A percentile compares a stretch with the other conserved stretches of the same genome.
phyloP scores from a whole-genome alignment of 2,888 invertebrate species.

The Ceramica pisi region DNA sequence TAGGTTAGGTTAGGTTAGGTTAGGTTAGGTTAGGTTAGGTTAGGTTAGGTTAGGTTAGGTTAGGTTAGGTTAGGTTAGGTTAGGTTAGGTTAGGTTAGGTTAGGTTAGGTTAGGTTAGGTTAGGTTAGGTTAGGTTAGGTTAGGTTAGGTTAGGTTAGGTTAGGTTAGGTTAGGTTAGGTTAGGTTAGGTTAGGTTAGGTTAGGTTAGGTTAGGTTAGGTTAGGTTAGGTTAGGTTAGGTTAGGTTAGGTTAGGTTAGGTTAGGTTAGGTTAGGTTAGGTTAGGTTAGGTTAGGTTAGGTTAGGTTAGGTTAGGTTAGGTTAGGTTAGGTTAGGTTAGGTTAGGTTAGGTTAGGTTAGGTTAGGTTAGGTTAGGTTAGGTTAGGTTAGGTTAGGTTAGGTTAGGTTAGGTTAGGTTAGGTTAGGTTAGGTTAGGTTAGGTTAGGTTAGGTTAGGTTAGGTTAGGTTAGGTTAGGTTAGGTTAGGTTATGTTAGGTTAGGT shows the following conservation, averaged over 20 bases:
- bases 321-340: slow-evolving; percentile 52
- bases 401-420: slow-evolving; percentile 18
- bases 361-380: slow-evolving; percentile 12
- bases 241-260: slow-evolving; percentile 50
- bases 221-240: slow-evolving; percentile 51
- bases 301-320: slow-evolving; percentile 58
- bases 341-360: slow-evolving; percentile 18
- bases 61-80: slow-evolving; percentile 48
- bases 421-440: slow-evolving; percentile 19
- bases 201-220: too few species aligned
- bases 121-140: slow-evolving; percentile 50
- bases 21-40: slow-evolving; percentile 35
- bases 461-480: slow-evolving; percentile 21
- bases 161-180: slow-evolving; percentile 48
- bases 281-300: slow-evolving; percentile 65
- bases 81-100: slow-evolving; percentile 47
- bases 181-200: slow-evolving; percentile 42
- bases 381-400: slow-evolving; percentile 19
- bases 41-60: slow-evolving; percentile 52
- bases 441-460: slow-evolving; percentile 15
- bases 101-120: slow-evolving; percentile 57
- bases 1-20: slow-evolving; percentile 52
- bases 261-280: slow-evolving; percentile 63
- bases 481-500: slow-evolving; percentile 20
- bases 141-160: slow-evolving; percentile 41